These are phyloP conservation scores for Hystrix cristata DNA, from an alignment of 2,113 vertebrate genomes.

Conservation along the genomic window DNA sequence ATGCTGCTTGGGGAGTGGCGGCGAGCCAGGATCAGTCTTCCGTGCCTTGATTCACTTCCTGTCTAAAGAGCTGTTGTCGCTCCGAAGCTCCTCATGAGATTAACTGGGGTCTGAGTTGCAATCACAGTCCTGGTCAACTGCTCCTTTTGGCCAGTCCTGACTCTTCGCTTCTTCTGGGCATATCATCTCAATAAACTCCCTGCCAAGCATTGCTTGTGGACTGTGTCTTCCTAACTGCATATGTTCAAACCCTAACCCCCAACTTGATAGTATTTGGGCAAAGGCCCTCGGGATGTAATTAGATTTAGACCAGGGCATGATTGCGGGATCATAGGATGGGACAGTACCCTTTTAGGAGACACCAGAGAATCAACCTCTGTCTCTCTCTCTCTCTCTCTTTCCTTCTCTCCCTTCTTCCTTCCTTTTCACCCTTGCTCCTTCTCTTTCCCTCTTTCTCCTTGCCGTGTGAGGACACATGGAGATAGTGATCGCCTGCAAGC, in stretches of 20 bases:
- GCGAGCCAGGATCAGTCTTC: background rate
- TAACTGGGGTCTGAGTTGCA: background rate
- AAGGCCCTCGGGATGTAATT: background rate
- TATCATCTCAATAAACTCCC: background rate
- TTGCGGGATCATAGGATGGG: rapidly evolving
- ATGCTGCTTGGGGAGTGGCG: background rate
- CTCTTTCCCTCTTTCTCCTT: background rate
- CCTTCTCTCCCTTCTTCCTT: background rate
- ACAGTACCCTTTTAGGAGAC: background rate
- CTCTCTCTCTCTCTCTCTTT: no score
- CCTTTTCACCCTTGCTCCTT: background rate
- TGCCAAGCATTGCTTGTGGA: background rate
- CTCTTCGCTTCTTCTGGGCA: background rate
- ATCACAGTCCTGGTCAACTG: background rate
- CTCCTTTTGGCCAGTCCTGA: background rate
- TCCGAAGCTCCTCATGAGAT: background rate
- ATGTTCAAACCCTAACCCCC: background rate
- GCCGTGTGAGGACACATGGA: background rate
- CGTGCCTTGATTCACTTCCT: background rate
- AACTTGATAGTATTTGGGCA: background rate
- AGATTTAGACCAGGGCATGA: background rate
- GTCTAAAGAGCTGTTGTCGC: background rate
- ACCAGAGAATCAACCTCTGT: background rate
- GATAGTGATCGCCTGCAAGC: background rate
- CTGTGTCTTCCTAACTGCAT: background rate